A percentile compares a stretch with the other conserved stretches of the same genome.
phyloP scores from a whole-genome alignment of 2,888 invertebrate genomes.

The Drosophila nr. fundita region DNA sequence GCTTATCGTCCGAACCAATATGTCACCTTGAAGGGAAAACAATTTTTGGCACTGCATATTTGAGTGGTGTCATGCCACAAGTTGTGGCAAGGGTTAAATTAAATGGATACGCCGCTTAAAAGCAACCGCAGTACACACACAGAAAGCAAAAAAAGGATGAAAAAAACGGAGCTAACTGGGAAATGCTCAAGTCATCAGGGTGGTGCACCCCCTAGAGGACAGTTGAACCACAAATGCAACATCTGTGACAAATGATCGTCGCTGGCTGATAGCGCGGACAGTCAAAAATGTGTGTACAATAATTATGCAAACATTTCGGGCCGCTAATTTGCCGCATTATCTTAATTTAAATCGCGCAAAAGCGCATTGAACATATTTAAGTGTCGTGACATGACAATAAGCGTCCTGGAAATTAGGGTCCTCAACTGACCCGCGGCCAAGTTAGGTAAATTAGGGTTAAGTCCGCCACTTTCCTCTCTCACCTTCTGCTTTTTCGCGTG shows the following conservation, averaged over 20 bases:
- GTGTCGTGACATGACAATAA: conserved; percentile 78
- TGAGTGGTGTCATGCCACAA: conserved; percentile 65
- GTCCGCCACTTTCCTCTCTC: conserved; percentile 21
- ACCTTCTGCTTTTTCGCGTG: conserved; percentile 45
- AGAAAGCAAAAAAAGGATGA: conserved; percentile 50
- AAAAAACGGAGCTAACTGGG: conserved; percentile 28
- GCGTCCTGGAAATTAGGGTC: conserved; percentile 70
- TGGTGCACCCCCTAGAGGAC: conserved; percentile 51
- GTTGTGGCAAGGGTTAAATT: conserved; percentile 77
- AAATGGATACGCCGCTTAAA: conserved; percentile 79
- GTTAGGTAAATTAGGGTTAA: conserved; percentile 57
- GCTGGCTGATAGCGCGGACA: conserved; percentile 73
- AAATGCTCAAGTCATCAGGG: conserved; percentile 71
- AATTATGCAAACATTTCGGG: conserved; percentile 79
- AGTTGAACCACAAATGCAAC: conserved; percentile 61
- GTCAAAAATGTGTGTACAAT: conserved; percentile 57
- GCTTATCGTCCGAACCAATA: conserved; percentile 72
- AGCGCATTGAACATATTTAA: conserved; percentile 73
- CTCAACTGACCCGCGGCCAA: conserved; percentile 36
- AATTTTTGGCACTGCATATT: conserved; percentile 52
- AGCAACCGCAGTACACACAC: conserved; percentile 61
- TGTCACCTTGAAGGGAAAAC: conserved; percentile 69
- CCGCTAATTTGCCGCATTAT: conserved; percentile 83
- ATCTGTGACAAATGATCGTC: conserved; percentile 83
- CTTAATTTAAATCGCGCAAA: conserved; percentile 81